Percentiles rank a stretch among this genome's conserved stretches.
These are phyloP conservation scores for Lophotriccus pileatus DNA, from an alignment of 2,797 vertebrate genomes.

Conservation along the genomic window DNA sequence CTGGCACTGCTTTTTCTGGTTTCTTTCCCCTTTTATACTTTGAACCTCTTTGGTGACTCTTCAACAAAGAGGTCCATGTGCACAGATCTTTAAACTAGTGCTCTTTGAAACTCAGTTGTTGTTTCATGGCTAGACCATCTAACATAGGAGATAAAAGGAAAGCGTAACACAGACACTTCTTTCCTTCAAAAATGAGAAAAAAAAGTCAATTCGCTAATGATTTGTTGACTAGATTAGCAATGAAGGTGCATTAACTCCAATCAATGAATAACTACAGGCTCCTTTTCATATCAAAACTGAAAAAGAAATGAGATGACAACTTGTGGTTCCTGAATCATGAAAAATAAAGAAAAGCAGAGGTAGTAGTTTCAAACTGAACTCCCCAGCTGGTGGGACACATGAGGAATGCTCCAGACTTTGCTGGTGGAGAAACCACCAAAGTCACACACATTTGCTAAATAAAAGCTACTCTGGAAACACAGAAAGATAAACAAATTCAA, in stretches of 20 bases:
- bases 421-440: background rate
- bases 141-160: constrained; percentile 34
- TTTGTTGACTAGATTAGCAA: constrained; percentile 18
- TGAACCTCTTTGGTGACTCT: background rate
- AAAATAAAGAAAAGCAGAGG: background rate
- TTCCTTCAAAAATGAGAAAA: background rate
- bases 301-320: background rate
- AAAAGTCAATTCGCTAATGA: constrained; percentile 52
- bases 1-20: background rate
- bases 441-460: background rate
- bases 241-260: constrained; percentile 11
- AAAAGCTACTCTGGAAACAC: background rate
- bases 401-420: background rate
- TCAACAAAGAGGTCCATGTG: background rate
- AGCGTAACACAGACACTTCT: background rate
- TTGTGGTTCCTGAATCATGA: background rate
- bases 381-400: background rate
- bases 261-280: constrained; percentile 19
- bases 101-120: constrained; percentile 44
- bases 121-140: constrained; percentile 17
- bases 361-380: background rate
- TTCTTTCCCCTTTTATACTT: background rate
- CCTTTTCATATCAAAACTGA: constrained; percentile 18
- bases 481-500: background rate
- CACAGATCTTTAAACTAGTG: background rate